Percentiles rank a stretch among this genome's conserved stretches.
These are phyloP conservation scores for Heliconius ethilla DNA, from an alignment of 2,888 invertebrate genomes.

Conservation along the genomic window DNA sequence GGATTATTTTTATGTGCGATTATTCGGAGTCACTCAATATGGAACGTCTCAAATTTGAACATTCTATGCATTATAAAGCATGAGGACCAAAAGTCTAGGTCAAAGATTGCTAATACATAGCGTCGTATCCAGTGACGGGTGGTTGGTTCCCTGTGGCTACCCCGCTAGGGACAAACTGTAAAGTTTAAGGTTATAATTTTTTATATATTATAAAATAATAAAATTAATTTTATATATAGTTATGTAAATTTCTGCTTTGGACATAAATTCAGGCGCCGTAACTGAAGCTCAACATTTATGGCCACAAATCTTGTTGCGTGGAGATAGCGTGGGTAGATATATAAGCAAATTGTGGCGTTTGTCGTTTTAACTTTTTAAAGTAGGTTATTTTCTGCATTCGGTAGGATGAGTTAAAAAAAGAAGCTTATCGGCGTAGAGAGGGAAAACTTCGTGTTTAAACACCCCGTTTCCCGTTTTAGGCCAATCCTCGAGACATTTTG, in stretches of 20 bases:
- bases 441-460: background rate
- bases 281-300: background rate
- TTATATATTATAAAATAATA: too few species aligned
- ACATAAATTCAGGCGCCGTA: slow-evolving; percentile 1
- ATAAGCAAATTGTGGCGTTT: background rate
- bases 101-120: too few species aligned
- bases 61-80: too few species aligned
- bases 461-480: background rate
- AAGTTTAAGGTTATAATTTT: too few species aligned
- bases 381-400: background rate
- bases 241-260: background rate
- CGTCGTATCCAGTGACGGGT: too few species aligned
- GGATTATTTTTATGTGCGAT: too few species aligned
- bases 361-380: background rate
- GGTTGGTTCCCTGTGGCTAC: too few species aligned
- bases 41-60: too few species aligned
- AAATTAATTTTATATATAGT: background rate
- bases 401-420: background rate
- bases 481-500: too few species aligned
- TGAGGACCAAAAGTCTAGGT: too few species aligned
- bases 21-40: too few species aligned
- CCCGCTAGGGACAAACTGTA: too few species aligned
- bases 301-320: background rate
- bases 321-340: background rate
- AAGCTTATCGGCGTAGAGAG: background rate